Evolutionary conservation across 2,888 invertebrate genomes (phyloP), one percentile per base, ranked within the genome.

Genomic region (Sesia apiformis): DNA sequence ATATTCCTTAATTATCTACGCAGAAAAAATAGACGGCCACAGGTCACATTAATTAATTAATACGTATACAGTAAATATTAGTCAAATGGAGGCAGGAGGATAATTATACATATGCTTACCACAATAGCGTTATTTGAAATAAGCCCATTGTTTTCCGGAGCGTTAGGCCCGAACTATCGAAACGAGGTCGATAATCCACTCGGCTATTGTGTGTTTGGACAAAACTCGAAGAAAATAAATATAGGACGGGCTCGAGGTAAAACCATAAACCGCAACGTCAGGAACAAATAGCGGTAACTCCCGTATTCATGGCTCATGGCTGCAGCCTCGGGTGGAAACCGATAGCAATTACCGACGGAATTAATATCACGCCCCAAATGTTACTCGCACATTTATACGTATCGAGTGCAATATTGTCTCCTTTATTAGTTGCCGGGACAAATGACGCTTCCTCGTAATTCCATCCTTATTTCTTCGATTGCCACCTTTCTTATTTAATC

Each of bases 381-480:
- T 84, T 84, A 71, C 86, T 81, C 52, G 78, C 84, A 80, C 84
- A 85, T 89, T 88, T 88, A 87, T 88, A 87, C 83, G 81, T 86
- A 86, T 89, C 81, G 87, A 88, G 78, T 89, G 89, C 89, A 89
- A 89, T 89, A 89, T 86, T 88, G 89, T 88, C 88, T 88, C 85
- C 85, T 85, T 87, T 89, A 89, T 89, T 89, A 88, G 86, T 86
- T 78, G 76, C 76, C 74, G 81, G 78, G 81, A 88, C 84, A 84
- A 88, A 87, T 86, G 86, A 79, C 76, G 77, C 76, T 74, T 64
- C 70, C 73, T 78, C 76, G 81, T 83, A 83, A 84, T 84, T 78
- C 74, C 74, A 67, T 74, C 78, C 81, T 81, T 76, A 82, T 82
- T 80, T 71, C 76, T 72, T 78, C 83, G 78, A 84, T 84, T 78